Percentiles rank a stretch among this genome's conserved stretches.
phyloP scores from a whole-genome alignment of 2,797 vertebrate species.

The Characodon lateralis region DNA sequence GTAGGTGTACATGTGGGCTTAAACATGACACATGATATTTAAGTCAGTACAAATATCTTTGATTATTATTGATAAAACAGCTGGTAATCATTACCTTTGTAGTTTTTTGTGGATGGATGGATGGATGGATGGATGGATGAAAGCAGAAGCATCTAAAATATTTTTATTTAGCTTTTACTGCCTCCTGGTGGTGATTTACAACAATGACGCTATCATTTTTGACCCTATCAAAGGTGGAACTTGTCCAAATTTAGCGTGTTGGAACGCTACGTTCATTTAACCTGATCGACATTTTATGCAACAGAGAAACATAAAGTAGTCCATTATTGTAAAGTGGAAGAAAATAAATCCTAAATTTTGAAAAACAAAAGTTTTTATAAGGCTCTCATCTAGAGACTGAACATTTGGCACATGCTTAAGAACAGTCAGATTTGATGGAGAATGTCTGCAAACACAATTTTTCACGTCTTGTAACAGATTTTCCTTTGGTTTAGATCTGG shows the following conservation, averaged over 20 bases:
- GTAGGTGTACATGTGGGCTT: slow-evolving; percentile 88
- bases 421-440: not conserved
- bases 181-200: slow-evolving; percentile 68
- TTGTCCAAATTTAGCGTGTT: not conserved
- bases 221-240: not conserved
- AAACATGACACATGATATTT: slow-evolving; percentile 29
- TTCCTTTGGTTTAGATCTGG: not conserved
- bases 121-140: too few species aligned
- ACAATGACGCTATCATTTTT: not conserved
- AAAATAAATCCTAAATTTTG: not conserved
- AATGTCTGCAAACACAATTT: not conserved
- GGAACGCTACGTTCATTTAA: not conserved
- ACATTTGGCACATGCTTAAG: not conserved
- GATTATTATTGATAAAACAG: slow-evolving; percentile 9
- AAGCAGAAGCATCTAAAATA: not conserved
- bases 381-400: not conserved
- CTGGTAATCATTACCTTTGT: not conserved
- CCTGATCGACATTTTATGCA: not conserved
- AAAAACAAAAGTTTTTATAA: not conserved
- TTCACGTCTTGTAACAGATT: not conserved
- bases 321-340: not conserved
- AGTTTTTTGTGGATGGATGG: not conserved
- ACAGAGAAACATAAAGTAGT: not conserved
- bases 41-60: slow-evolving; percentile 9
- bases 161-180: slow-evolving; percentile 45